Evolutionary conservation across 2,888 invertebrate species (phyloP).

Genomic region (Macrosiphum euphorbiae): DNA sequence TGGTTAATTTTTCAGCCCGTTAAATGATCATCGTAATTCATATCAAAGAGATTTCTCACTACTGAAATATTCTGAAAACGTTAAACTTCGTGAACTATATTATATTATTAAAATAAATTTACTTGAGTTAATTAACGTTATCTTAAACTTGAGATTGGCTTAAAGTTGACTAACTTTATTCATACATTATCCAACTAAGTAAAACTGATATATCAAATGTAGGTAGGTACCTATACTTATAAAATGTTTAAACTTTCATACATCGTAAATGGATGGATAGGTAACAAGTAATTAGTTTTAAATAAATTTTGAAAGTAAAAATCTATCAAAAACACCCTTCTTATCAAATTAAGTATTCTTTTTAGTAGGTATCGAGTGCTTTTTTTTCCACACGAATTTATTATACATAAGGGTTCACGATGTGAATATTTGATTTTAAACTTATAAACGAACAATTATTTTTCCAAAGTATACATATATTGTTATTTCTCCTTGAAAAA

Average conservation of each 20-base stretch:
- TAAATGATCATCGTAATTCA: neutral
- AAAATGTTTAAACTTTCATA: neutral
- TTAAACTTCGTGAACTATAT: neutral
- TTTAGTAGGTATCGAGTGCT: neutral
- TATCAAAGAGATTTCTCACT: neutral
- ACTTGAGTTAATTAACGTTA: neutral
- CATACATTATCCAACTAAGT: neutral
- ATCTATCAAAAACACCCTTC: neutral
- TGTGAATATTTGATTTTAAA: neutral
- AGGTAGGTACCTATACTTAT: neutral
- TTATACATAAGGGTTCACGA: neutral
- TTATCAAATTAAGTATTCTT: neutral
- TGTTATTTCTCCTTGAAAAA: constrained; percentile 37
- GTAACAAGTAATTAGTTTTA: too few species aligned
- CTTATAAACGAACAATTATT: neutral
- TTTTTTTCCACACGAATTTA: neutral
- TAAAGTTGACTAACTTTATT: neutral
- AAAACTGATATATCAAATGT: neutral
- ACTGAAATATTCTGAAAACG: neutral
- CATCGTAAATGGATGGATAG: neutral
- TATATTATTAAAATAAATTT: neutral
- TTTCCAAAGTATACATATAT: neutral
- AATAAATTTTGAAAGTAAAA: neutral
- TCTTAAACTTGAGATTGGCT: neutral
- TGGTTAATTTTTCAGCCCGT: neutral